phyloP scores from a whole-genome alignment of 2,113 vertebrate species.

The Procapra przewalskii region DNA sequence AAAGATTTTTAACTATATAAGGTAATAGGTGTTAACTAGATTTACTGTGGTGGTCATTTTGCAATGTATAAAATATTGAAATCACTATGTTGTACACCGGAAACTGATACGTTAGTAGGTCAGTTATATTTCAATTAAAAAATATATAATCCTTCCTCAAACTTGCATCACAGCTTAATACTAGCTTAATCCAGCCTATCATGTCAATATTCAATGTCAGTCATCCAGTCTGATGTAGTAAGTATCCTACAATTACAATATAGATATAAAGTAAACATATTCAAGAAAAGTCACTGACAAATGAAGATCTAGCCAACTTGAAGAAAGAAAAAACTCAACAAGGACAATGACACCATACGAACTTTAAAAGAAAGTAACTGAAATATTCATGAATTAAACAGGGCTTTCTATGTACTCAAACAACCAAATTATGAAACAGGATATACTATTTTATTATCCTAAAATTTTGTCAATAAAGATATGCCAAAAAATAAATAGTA shows the following conservation, averaged over 20 bases:
- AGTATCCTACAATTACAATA: not conserved
- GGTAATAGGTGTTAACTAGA: not conserved
- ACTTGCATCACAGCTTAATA: not conserved
- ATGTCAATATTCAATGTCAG: not conserved
- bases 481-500: slow-evolving; percentile 14
- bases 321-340: not conserved
- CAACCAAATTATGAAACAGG: not conserved
- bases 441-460: not conserved
- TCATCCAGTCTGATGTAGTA: not conserved
- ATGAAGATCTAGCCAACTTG: not conserved
- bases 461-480: not conserved
- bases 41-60: not conserved
- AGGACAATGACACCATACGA: not conserved
- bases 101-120: not conserved
- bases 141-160: slow-evolving; percentile 8
- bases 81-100: not conserved
- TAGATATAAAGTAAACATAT: not conserved
- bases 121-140: not conserved
- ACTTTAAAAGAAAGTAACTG: not conserved
- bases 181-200: not conserved
- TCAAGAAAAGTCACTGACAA: not conserved
- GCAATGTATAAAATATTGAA: not conserved
- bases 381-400: not conserved
- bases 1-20: not conserved
- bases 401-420: not conserved